Evolutionary conservation across 2,888 invertebrate genomes (phyloP).

Genomic region (Drosophila buzzatii): DNA sequence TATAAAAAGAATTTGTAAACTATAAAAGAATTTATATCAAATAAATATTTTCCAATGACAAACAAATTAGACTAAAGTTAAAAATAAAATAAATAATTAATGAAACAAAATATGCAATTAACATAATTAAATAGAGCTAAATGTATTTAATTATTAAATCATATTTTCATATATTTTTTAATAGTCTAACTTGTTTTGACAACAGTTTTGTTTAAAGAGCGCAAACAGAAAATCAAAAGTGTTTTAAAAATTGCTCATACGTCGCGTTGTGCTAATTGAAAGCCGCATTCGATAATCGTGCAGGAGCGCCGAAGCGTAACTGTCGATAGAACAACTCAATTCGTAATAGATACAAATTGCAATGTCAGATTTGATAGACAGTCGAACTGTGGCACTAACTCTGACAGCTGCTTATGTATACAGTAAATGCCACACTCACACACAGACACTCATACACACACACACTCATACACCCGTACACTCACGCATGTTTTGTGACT

Average conservation of each 20-base stretch:
- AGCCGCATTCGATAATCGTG: constrained; percentile 26
- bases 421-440: constrained; percentile 17
- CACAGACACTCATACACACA: constrained; percentile 15
- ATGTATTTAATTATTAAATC: constrained; percentile 2
- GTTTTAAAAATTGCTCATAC: constrained; percentile 28
- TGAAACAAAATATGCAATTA: background rate
- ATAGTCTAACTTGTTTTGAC: constrained; percentile 8
- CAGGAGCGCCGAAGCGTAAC: constrained; percentile 7
- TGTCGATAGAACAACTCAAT: constrained; percentile 36
- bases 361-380: constrained; percentile 53
- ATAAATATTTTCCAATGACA: background rate
- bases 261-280: constrained; percentile 56
- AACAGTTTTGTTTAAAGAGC: background rate
- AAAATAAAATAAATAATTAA: background rate
- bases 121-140: constrained; percentile 7
- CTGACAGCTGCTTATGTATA: constrained; percentile 38
- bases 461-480: constrained; percentile 7
- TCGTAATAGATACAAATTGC: constrained; percentile 59
- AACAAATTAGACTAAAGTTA: background rate
- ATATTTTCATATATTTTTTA: background rate
- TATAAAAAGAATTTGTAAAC: background rate
- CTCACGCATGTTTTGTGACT: constrained; percentile 6
- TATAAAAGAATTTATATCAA: background rate
- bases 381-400: constrained; percentile 16
- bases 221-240: background rate